Percentiles rank a stretch among this genome's conserved stretches.
phyloP scores from a whole-genome alignment of 2,888 invertebrate species.

The Saturnia pavonia region DNA sequence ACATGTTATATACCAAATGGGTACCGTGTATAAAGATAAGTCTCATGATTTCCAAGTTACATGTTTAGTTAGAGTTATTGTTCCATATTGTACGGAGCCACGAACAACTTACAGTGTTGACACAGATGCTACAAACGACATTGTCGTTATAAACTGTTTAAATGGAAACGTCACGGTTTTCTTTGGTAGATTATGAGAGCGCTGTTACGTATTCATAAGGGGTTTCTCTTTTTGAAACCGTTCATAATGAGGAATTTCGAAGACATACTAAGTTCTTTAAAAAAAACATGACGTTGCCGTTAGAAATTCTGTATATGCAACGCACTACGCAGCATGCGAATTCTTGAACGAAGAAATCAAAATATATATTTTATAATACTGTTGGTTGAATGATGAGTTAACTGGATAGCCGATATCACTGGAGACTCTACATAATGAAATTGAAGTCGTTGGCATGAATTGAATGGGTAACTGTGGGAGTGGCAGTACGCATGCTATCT shows the following conservation, averaged over 20 bases:
- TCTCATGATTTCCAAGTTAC: background rate
- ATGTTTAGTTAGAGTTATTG: slow-evolving; percentile 9
- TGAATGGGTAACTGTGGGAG: too few relatives aligned
- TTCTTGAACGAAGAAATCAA: background rate
- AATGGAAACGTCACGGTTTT: slow-evolving; percentile 14
- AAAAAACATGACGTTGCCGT: background rate
- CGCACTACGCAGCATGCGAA: background rate
- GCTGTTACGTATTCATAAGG: slow-evolving; percentile 7
- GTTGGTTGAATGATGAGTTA: too few relatives aligned
- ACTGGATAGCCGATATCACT: too few relatives aligned
- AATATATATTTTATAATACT: background rate
- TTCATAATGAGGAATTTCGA: slow-evolving; percentile 6
- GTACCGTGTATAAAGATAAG: background rate
- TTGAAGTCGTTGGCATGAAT: too few relatives aligned
- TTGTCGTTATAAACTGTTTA: background rate
- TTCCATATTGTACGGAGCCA: slow-evolving; percentile 3
- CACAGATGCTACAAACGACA: slow-evolving; percentile 9
- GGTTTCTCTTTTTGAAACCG: background rate
- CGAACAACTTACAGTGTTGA: slow-evolving; percentile 10
- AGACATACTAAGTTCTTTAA: background rate
- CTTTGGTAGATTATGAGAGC: background rate
- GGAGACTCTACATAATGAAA: too few relatives aligned
- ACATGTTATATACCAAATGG: background rate
- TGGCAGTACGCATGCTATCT: too few relatives aligned
- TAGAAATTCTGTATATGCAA: slow-evolving; percentile 5